Evolutionary conservation across 1,140 invertebrate species (phyloP).

Genomic region (Musca domestica): DNA sequence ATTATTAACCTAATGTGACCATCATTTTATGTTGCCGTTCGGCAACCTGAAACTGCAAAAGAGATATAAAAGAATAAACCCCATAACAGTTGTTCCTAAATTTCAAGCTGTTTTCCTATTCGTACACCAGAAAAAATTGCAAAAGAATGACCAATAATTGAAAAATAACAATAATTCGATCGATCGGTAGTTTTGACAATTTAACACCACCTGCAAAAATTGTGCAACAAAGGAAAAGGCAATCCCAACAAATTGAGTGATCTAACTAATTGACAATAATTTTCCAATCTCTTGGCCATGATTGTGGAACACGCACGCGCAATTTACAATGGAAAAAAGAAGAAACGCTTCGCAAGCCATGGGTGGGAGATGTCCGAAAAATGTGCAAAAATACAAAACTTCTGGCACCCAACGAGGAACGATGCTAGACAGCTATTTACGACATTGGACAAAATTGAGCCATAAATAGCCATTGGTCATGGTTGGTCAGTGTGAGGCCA

Average conservation of each 20-base stretch:
- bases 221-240: background rate
- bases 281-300: background rate
- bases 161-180: too few relatives aligned
- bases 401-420: background rate
- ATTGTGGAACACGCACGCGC: slow-evolving; percentile 9
- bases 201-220: slow-evolving; percentile 14
- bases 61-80: too few relatives aligned
- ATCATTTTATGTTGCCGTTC: too few relatives aligned
- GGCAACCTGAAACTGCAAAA: too few relatives aligned
- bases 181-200: background rate
- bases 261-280: background rate
- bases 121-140: too few relatives aligned
- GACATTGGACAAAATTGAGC: background rate
- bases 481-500: slow-evolving; percentile 9
- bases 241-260: background rate
- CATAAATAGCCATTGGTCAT: slow-evolving; percentile 19
- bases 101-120: too few relatives aligned
- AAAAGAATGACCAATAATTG: too few relatives aligned
- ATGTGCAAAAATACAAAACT: slow-evolving; percentile 11
- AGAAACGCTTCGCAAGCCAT: too few relatives aligned
- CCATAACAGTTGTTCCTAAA: too few relatives aligned
- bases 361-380: background rate
- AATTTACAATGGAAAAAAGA: background rate
- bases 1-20: too few relatives aligned
- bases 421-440: background rate